Conservation (phyloP, 2,888 invertebrate species). For the Xestoiulus laeticollis region DNA sequence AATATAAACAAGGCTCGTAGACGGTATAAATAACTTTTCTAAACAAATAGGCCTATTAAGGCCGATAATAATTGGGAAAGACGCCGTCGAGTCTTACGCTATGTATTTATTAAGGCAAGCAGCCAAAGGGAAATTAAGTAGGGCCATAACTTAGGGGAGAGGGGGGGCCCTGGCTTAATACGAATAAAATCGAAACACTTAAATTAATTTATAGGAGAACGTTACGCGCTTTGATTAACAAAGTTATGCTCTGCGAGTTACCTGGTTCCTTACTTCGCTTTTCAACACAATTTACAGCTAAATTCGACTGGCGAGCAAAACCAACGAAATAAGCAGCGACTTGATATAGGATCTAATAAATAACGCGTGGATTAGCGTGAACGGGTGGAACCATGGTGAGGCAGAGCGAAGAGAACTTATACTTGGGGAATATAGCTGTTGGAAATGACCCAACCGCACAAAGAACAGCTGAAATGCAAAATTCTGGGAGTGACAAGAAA, state of each 20-base stretch:
- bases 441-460: background rate
- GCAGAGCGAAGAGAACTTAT: background rate
- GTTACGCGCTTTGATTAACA: conserved; percentile 20
- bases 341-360: background rate
- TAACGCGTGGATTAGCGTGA: background rate
- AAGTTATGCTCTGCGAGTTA: conserved; percentile 1
- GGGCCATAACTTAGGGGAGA: conserved; percentile 8
- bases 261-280: background rate
- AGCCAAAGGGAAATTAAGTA: conserved; percentile 21
- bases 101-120: conserved; percentile 7
- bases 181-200: conserved; percentile 22
- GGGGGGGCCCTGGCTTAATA: background rate
- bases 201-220: conserved; percentile 10
- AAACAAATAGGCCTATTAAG: conserved; percentile 14
- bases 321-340: background rate
- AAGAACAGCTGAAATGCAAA: background rate
- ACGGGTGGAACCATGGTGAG: background rate
- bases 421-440: background rate
- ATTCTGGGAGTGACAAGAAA: no score
- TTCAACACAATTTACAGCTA: background rate
- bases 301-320: background rate
- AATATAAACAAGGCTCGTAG: background rate
- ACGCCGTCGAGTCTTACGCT: conserved; percentile 6
- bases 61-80: conserved; percentile 6
- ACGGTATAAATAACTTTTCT: conserved; percentile 22